Evolutionary conservation across 2,797 vertebrate species (phyloP).

Genomic region (Hemibagrus guttatus): DNA sequence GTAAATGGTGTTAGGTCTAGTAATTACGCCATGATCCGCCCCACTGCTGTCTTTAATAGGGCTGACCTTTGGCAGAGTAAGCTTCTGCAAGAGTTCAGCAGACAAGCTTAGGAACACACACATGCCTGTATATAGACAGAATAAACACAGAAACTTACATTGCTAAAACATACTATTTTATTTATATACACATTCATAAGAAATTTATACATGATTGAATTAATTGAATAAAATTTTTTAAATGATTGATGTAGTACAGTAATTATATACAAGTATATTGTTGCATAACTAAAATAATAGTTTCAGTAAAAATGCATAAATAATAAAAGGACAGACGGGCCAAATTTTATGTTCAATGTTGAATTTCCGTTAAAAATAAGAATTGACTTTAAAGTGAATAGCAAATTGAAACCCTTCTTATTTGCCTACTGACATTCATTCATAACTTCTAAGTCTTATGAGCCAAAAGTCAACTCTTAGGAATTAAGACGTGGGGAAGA

Average conservation of each 20-base stretch:
- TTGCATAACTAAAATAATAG: not conserved
- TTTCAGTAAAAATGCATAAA: not conserved
- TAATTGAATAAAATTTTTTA: no score
- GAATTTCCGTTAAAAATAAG: not conserved
- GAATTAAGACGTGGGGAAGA: not conserved
- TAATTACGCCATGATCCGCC: conserved; percentile 47
- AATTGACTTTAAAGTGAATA: not conserved
- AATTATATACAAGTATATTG: not conserved
- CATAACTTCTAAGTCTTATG: not conserved
- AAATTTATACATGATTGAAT: no score
- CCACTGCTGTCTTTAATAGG: conserved; percentile 33
- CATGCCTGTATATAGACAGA: not conserved
- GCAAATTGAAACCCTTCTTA: not conserved
- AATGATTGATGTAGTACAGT: not conserved
- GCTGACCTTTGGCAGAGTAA: conserved; percentile 18
- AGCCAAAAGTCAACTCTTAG: not conserved
- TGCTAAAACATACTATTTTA: not conserved
- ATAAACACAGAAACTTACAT: not conserved
- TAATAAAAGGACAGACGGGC: not conserved
- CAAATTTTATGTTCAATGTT: not conserved
- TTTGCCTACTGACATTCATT: not conserved
- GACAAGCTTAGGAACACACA: not conserved
- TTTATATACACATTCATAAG: not conserved
- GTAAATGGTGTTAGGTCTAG: conserved; percentile 51
- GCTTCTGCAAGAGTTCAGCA: conserved; percentile 1